Evolutionary conservation across 2,113 vertebrate species (phyloP).

Genomic region (Vidua chalybeata): DNA sequence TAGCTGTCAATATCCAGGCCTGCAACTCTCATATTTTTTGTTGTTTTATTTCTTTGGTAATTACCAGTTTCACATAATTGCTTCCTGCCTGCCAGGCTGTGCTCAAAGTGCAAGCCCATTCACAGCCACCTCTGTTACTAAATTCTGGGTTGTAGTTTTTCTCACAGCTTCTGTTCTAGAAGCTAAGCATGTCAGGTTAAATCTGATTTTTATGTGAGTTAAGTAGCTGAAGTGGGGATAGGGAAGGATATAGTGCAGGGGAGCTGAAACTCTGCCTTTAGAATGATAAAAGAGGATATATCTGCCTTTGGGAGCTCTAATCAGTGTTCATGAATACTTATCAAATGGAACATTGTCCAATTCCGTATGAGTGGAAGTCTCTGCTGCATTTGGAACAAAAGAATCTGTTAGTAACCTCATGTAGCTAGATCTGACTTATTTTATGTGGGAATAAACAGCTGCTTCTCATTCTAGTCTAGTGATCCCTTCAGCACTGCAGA

Average conservation of each 20-base stretch:
- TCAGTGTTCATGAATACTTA: background rate
- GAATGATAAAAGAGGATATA: background rate
- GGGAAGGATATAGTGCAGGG: background rate
- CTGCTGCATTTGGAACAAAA: background rate
- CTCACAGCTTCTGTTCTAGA: background rate
- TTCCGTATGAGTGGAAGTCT: background rate
- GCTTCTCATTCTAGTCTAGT: background rate
- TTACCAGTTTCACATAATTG: background rate
- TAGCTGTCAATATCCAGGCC: background rate
- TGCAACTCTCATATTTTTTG: background rate
- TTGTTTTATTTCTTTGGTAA: background rate
- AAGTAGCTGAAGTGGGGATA: background rate
- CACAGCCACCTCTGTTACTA: background rate
- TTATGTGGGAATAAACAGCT: background rate
- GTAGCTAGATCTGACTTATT: background rate
- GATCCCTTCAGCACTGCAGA: background rate
- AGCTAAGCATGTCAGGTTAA: background rate
- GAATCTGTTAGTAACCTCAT: background rate
- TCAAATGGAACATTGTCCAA: background rate
- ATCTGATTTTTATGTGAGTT: background rate
- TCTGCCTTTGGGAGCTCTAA: background rate
- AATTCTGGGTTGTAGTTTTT: background rate
- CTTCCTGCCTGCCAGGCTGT: background rate
- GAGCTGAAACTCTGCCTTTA: background rate
- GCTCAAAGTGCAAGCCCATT: background rate